Evolutionary conservation across 2,888 invertebrate genomes (phyloP).

Genomic region (Lycia hirtaria): DNA sequence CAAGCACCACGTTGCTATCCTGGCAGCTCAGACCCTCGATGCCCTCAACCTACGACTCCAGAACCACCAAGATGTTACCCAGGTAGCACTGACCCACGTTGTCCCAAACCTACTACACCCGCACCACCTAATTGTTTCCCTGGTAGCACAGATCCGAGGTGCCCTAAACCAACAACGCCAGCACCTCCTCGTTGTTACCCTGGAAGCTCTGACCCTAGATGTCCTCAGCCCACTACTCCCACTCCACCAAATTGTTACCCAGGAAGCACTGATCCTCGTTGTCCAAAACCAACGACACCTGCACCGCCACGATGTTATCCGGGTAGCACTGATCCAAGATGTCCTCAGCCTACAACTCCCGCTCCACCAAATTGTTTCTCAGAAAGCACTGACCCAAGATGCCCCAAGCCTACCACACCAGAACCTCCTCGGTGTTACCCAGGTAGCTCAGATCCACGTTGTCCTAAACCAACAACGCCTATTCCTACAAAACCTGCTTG

Average conservation of each 20-base stretch:
- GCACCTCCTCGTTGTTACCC: conserved; percentile 46
- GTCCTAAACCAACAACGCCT: conserved; percentile 54
- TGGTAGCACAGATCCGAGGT: conserved; percentile 54
- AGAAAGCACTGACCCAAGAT: background rate
- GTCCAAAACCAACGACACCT: conserved; percentile 35
- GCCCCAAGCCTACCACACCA: background rate
- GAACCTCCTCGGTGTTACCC: background rate
- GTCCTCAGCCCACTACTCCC: conserved; percentile 53
- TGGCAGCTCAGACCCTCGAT: conserved; percentile 56
- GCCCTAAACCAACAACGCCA: conserved; percentile 52
- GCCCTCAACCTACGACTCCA: conserved; percentile 43
- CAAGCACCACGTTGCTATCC: conserved; percentile 46
- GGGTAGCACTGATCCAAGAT: background rate
- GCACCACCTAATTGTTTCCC: conserved; percentile 45
- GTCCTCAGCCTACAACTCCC: background rate
- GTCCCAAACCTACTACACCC: conserved; percentile 57
- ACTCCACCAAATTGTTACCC: conserved; percentile 54
- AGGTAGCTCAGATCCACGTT: conserved; percentile 27
- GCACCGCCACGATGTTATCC: background rate
- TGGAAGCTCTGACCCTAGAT: conserved; percentile 58
- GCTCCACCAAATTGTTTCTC: background rate
- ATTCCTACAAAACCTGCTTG: conserved; percentile 36
- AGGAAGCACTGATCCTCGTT: conserved; percentile 55
- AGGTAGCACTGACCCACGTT: conserved; percentile 57
- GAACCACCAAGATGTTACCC: conserved; percentile 57